phyloP scores from a whole-genome alignment of 1,140 invertebrate genomes.

The Aporrectodea caliginosa region DNA sequence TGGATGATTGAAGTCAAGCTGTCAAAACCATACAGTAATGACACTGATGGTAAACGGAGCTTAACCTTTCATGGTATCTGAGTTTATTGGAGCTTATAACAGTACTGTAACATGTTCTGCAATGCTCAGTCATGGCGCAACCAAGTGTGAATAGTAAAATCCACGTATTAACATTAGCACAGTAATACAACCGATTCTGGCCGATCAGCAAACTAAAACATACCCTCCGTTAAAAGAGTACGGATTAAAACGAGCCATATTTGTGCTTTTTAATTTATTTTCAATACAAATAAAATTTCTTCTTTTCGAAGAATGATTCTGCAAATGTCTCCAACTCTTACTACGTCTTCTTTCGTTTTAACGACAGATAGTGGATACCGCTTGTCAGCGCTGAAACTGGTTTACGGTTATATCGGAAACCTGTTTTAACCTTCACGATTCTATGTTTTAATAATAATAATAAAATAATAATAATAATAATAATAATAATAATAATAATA shows the following conservation, averaged over 20 bases:
- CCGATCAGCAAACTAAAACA: no score
- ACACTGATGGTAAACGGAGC: no score
- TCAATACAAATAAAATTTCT: neutral
- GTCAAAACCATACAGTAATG: no score
- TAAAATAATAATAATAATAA: slow-evolving; percentile 1
- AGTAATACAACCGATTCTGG: no score
- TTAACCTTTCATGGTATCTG: no score
- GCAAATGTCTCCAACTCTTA: neutral
- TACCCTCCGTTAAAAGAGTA: neutral
- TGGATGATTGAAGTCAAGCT: no score
- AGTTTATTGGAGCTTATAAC: no score
- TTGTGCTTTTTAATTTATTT: neutral
- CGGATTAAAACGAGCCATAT: neutral
- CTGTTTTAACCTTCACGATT: neutral
- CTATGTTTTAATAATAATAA: neutral
- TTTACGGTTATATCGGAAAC: neutral
- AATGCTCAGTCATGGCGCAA: no score
- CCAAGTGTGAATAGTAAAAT: no score
- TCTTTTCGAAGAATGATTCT: neutral
- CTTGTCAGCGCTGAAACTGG: neutral
- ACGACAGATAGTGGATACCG: neutral
- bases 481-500: slow-evolving; percentile 4
- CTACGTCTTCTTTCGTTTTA: neutral
- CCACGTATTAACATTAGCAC: no score
- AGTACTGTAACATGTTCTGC: no score